Conservation (phyloP, 2,888 invertebrate species). For the Acheta domesticus region DNA sequence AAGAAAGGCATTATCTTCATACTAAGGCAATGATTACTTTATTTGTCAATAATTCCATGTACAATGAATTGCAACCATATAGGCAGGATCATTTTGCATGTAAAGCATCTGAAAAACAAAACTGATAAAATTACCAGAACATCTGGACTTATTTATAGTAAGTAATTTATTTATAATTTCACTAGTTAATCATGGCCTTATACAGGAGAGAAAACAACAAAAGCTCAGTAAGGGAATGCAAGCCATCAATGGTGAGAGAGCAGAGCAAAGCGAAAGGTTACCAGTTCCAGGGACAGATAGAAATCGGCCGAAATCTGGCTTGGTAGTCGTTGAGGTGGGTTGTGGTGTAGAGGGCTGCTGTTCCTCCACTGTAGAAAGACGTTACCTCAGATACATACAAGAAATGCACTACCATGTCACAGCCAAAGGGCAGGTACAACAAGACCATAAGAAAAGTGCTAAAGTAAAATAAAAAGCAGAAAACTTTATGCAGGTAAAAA, state of each 20-base stretch:
- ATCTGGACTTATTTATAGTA: not conserved
- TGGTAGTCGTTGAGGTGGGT: slow-evolving; percentile 45
- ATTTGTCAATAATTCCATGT: too few relatives aligned
- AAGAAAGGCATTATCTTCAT: not conserved
- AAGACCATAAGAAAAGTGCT: not conserved
- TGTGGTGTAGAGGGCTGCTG: slow-evolving; percentile 47
- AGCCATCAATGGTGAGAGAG: slow-evolving; percentile 26
- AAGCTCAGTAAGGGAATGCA: slow-evolving; percentile 29
- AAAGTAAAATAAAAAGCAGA: not conserved
- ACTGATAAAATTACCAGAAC: not conserved
- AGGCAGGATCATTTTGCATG: too few relatives aligned
- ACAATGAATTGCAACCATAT: too few relatives aligned
- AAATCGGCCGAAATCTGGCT: slow-evolving; percentile 58
- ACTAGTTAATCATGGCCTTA: not conserved
- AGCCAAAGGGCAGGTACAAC: not conserved
- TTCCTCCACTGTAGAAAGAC: slow-evolving; percentile 54
- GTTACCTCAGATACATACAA: slow-evolving; percentile 26
- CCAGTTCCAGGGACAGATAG: slow-evolving; percentile 63
- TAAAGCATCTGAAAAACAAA: too few relatives aligned
- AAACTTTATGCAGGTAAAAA: not conserved
- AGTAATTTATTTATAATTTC: slow-evolving; percentile 19
- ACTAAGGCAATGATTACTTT: not conserved
- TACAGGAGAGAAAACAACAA: slow-evolving; percentile 21
- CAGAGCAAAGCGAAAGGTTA: slow-evolving; percentile 39
- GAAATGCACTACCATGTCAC: slow-evolving; percentile 12